These are phyloP conservation scores for Plagodis pulveraria DNA, from an alignment of 2,888 invertebrate genomes.

Conservation along the genomic window DNA sequence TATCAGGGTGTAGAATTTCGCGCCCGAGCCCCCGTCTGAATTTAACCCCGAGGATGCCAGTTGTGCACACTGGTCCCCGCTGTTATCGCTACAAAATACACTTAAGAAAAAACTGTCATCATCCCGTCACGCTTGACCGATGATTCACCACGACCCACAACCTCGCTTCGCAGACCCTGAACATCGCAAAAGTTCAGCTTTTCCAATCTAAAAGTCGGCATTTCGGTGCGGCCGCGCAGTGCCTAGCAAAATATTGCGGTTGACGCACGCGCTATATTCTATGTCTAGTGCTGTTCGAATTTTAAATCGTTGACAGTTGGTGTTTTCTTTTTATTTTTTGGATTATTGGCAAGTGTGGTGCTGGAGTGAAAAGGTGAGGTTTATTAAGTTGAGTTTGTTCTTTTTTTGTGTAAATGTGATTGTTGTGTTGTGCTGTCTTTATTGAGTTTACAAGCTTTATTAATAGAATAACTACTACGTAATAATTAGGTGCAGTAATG, in stretches of 20 bases:
- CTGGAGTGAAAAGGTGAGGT: slow-evolving; percentile 23
- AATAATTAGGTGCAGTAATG: too few relatives aligned
- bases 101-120: not conserved
- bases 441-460: too few relatives aligned
- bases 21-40: too few relatives aligned
- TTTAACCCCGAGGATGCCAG: too few relatives aligned
- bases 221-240: slow-evolving; percentile 32
- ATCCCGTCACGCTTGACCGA: slow-evolving; percentile 4
- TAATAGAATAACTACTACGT: too few relatives aligned
- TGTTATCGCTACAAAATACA: not conserved
- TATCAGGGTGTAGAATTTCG: too few relatives aligned
- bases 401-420: not conserved
- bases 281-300: slow-evolving; percentile 28
- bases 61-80: too few relatives aligned
- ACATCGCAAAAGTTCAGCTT: slow-evolving; percentile 33
- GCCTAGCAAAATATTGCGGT: slow-evolving; percentile 33
- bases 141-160: slow-evolving; percentile 2
- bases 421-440: not conserved
- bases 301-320: slow-evolving; percentile 22
- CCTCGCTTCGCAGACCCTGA: slow-evolving; percentile 18
- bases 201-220: slow-evolving; percentile 26
- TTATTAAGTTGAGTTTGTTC: not conserved
- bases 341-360: slow-evolving; percentile 14
- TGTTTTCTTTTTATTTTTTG: slow-evolving; percentile 20
- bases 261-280: slow-evolving; percentile 22